Base-by-base conservation (phyloP, 2,113 vertebrate genomes). In the Columbina picui region DNA sequence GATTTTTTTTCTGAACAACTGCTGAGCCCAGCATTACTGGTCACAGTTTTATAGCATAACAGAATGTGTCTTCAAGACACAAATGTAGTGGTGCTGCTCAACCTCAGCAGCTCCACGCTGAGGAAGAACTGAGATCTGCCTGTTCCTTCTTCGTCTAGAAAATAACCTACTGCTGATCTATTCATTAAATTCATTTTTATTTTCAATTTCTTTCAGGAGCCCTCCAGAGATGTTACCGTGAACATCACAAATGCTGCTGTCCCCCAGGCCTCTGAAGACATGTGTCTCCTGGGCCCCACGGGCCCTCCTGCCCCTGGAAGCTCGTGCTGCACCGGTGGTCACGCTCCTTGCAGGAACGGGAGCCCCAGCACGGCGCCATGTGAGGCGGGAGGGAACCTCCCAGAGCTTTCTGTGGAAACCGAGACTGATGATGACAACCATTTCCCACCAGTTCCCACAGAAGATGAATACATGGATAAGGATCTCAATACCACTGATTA, bases 401-500 rank as follows among this genome's bases (percentile, higher is more conserved):
- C 64, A 18, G 32, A 63, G 9, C 75, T 97, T 41, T 49, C 93
- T 19, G 32, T 95, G 69, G 65, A 71, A 71, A 89, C 85, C 0
- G 91, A 96, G 87, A 64, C 85, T 55, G 68, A 86, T 21, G 89
- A 84, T 15, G 92, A 75, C 45, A 90, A 77, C 45, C 57, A 83
- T 18, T 96, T 97, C 56, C 92, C 95, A 81, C 96, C 95, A 52
- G 68, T 96, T 47, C 98, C 98, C 90, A 98, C 1, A 0, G 98
- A 98, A 79, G 97, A 98, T 8, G 98, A 98, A 69, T 98, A 98
- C 47, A 69, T 14, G 30, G 98, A 98, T 91, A 96, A 97, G 86
- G 76, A 95, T 59, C 41, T 81, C 16, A 94, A 39, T 60, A 20
- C 82, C 8, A 8, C 75, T 23, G 88, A 81, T 74, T 94, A 92